Evolutionary conservation across 2,797 vertebrate species (phyloP), one percentile per base, ranked within the genome.

Genomic region (Otolemur crassicaudatus): DNA sequence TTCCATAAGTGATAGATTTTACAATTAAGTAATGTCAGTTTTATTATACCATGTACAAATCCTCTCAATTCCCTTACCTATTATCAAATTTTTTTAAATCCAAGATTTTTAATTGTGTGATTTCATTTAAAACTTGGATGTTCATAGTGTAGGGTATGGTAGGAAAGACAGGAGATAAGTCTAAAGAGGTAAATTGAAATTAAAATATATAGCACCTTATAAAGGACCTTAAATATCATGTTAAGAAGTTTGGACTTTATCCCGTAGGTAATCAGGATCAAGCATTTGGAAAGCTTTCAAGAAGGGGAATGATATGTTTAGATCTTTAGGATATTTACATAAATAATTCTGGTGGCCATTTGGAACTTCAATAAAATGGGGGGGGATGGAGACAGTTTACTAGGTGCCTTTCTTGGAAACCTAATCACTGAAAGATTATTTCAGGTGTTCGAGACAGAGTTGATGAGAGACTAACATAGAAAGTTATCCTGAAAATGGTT

Each of bases 181-280:
- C 37, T 67, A n/a, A 27, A 56, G 63, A 90, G 63, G n/a, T 76
- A 86, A 72, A 77, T 75, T 82, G 65, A 93, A 5, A 90, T 93
- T 69, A 92, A 22, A 88, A 72, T 60, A 34, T 7, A 29, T 9
- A 85, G n/a, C 10, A 56, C 22, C 43, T 70, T 93, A 90, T 7
- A 29, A 9, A 89, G 29, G 14, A 56, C 27, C 43, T 70, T 93
- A 90, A 90, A 81, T 49, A 19, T 67, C 65, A 34, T 85, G 29
- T 73, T 94, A 72, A 43, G 46, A 49, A 92, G 20, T 65, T 46
- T 84, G 63, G 22, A 84, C 10, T 7, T 83, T 46, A 65, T 72
- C 65, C 58, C 49, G 6, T 83, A 65, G 25, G 43, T 77, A 69
- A 49, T 75, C 6, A 22, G 8, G 43, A 49, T 91, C 58, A 58